A percentile compares a stretch with the other conserved stretches of the same genome.
These are phyloP conservation scores for Eristalis intricaria DNA, from an alignment of 2,888 invertebrate species.

Conservation along the genomic window DNA sequence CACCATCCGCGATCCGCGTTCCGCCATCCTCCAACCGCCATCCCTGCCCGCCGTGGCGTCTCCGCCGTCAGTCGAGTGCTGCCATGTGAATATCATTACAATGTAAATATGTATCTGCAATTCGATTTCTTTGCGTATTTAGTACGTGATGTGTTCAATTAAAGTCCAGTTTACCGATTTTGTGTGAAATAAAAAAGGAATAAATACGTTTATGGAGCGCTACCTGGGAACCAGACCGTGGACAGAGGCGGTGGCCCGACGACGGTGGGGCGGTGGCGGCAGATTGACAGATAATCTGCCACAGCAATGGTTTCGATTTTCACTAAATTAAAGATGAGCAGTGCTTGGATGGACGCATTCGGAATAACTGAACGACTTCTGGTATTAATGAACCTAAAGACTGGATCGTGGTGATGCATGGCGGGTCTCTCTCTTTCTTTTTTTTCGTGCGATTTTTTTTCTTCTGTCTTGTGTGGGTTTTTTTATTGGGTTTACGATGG, in stretches of 20 bases:
- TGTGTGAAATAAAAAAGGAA: conserved; percentile 2
- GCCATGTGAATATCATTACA: conserved; percentile 18
- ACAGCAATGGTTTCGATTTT: conserved; percentile 14
- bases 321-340: conserved; percentile 43
- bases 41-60: too few relatives aligned
- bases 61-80: not conserved
- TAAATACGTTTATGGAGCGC: not conserved
- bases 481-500: not conserved
- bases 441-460: not conserved
- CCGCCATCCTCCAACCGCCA: not conserved
- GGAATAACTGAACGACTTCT: conserved; percentile 25
- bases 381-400: conserved; percentile 11
- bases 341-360: conserved; percentile 2
- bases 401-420: not conserved
- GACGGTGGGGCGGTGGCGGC: not conserved
- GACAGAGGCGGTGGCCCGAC: not conserved
- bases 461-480: not conserved
- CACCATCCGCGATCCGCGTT: not conserved
- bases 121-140: conserved; percentile 37
- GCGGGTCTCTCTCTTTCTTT: not conserved
- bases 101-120: conserved; percentile 21
- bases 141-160: conserved; percentile 51
- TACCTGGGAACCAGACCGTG: not conserved
- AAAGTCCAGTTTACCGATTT: conserved; percentile 50
- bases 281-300: not conserved